A percentile compares a stretch with the other conserved stretches of the same genome.
Evolutionary conservation across 2,888 invertebrate species (phyloP).

Genomic region (Leptothorax acervorum): DNA sequence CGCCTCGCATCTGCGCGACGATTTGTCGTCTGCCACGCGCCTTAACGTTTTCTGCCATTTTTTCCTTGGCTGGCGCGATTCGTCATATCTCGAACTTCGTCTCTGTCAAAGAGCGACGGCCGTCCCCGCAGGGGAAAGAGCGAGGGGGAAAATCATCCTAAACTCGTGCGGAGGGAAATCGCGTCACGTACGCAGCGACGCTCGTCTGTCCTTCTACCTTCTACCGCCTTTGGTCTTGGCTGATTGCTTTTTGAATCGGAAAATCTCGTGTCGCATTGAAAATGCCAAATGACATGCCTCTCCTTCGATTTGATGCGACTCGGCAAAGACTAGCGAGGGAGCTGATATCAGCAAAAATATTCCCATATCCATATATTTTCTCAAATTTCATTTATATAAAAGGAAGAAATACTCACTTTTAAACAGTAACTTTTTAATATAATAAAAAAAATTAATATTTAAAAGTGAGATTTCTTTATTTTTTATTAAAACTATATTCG

Average conservation of each 20-base stretch:
- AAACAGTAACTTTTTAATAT: background rate
- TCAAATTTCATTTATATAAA: background rate
- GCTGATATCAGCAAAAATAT: background rate
- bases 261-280: slow-evolving; percentile 44
- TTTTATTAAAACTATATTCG: background rate
- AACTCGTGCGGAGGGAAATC: slow-evolving; percentile 66
- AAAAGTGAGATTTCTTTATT: background rate
- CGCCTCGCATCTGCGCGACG: slow-evolving; percentile 67
- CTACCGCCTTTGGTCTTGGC: slow-evolving; percentile 52
- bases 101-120: slow-evolving; percentile 66
- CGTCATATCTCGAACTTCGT: slow-evolving; percentile 72
- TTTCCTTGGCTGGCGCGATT: slow-evolving; percentile 59
- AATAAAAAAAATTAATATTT: background rate
- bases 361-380: background rate
- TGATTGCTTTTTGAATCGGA: slow-evolving; percentile 65
- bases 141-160: slow-evolving; percentile 55
- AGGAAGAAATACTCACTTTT: background rate
- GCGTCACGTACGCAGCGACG: slow-evolving; percentile 64
- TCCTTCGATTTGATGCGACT: background rate
- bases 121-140: background rate
- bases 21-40: slow-evolving; percentile 73
- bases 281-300: slow-evolving; percentile 28
- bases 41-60: slow-evolving; percentile 28
- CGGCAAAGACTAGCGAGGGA: background rate
- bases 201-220: slow-evolving; percentile 41